phyloP scores from a whole-genome alignment of 2,113 vertebrate species.

The Cyprinodon brontotheroides region DNA sequence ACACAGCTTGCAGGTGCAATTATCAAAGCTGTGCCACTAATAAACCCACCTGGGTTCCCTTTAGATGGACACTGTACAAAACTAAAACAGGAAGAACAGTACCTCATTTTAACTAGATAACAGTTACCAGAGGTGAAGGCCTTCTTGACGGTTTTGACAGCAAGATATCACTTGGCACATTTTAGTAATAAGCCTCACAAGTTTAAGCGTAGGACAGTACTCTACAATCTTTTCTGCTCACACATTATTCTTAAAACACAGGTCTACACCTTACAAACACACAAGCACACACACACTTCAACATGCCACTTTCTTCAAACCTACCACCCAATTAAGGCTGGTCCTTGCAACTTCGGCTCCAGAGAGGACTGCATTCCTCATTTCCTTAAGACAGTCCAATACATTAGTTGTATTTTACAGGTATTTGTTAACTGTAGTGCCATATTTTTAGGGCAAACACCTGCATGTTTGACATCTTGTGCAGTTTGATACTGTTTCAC shows the following conservation, averaged over 20 bases:
- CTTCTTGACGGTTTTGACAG: slow-evolving; percentile 55
- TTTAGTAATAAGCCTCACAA: slow-evolving; percentile 61
- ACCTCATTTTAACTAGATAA: slow-evolving; percentile 38
- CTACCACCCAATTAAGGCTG: slow-evolving; percentile 76
- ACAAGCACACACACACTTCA: slow-evolving; percentile 46
- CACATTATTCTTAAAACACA: slow-evolving; percentile 13
- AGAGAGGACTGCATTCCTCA: slow-evolving; percentile 63
- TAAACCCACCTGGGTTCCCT: slow-evolving; percentile 11
- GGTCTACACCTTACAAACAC: slow-evolving; percentile 11
- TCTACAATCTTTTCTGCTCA: slow-evolving; percentile 36
- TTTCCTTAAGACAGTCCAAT: slow-evolving; percentile 70
- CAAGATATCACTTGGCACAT: slow-evolving; percentile 50
- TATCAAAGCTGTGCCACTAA: slow-evolving; percentile 19
- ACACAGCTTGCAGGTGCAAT: slow-evolving; percentile 18
- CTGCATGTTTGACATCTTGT: slow-evolving; percentile 70
- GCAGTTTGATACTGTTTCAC: slow-evolving; percentile 57
- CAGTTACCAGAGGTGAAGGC: slow-evolving; percentile 50
- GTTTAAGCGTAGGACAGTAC: slow-evolving; percentile 44
- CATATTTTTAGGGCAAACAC: slow-evolving; percentile 66
- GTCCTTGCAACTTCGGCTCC: slow-evolving; percentile 69
- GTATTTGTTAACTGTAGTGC: slow-evolving; percentile 59
- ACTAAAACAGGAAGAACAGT: slow-evolving; percentile 8
- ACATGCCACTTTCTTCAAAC: slow-evolving; percentile 69
- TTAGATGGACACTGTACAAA: slow-evolving; percentile 26
- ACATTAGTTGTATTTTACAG: slow-evolving; percentile 70